Base-by-base conservation (phyloP, 1,140 invertebrate species). In the Ditylenchus dipsaci region DNA sequence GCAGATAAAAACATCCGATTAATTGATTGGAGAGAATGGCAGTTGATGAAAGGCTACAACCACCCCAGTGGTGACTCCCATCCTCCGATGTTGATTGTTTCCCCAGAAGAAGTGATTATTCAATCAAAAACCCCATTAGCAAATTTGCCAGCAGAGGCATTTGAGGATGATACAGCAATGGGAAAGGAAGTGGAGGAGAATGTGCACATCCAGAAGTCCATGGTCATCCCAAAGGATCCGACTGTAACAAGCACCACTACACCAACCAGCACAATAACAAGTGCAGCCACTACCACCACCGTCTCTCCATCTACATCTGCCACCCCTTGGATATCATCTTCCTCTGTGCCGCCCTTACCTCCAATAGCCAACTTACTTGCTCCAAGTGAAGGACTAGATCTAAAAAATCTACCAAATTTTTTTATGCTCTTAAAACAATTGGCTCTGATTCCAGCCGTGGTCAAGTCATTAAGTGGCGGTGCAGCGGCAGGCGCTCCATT, bases 11-110 rank as follows among this genome's bases (percentile, higher is more conserved):
- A 62, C 13, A 38, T 68, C n/a, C 66, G 62, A n/a, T 38, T 68
- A 27, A 43, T 68, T 15, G 66, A 68, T 30, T 68, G 61, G 62
- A 21, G 66, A 13, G 66, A 68, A 67, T 68, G 66, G 66, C 65
- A 47, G 19, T 56, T 27, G 43, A 68, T 68, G 61, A 69, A 45
- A 19, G n/a, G 42, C 13, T 19, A 19, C n/a, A 26, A 68, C 23
- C 1, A 27, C 1, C 9, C 21, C 9, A 30, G n/a, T 19, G 33
- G 21, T 17, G 58, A 53, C n/a, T 21, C 29, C 33, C 23, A 27
- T 21, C 11, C 62, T 23, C 60, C 62, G 26, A 42, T 68, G 66
- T 43, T 68, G 27, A 66, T 68, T 29, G 66, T 67, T 23, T 29
- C 49, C 23, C 26, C 27, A 21, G 60, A 42, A 62, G 60, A 62